Percentiles rank a stretch among this genome's conserved stretches.
Evolutionary conservation across 2,797 vertebrate species (phyloP).

Genomic region (Nyctalus aviator): DNA sequence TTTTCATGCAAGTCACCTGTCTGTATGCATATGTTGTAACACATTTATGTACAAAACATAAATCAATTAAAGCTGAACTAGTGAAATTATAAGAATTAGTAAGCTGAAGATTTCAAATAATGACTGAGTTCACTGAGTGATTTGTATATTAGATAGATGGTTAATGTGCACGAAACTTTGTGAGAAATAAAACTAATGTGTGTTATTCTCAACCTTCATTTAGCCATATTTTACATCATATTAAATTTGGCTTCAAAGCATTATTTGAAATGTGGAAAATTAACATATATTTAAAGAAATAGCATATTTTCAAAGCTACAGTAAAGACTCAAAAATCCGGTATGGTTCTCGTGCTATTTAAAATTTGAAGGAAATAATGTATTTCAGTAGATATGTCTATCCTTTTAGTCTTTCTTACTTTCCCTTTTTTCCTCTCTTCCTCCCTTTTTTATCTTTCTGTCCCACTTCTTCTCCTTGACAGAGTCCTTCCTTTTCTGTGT

Average conservation of each 20-base stretch:
- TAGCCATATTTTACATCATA: background rate
- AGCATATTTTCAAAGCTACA: constrained; percentile 44
- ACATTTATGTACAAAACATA: constrained; percentile 22
- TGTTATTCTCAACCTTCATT: constrained; percentile 49
- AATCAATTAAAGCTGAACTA: constrained; percentile 50
- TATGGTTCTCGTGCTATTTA: background rate
- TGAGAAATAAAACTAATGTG: constrained; percentile 40
- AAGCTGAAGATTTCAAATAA: constrained; percentile 48
- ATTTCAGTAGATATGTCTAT: background rate
- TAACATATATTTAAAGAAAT: constrained; percentile 33
- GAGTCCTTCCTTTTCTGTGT: constrained; percentile 53
- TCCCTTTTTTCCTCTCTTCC: background rate
- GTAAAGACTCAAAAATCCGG: background rate
- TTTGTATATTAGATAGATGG: background rate
- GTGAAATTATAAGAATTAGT: constrained; percentile 40
- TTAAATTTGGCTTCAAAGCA: constrained; percentile 35
- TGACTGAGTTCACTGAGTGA: constrained; percentile 49
- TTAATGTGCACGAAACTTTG: constrained; percentile 22
- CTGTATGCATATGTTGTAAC: constrained; percentile 21
- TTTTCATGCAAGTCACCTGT: constrained; percentile 50
- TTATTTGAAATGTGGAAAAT: constrained; percentile 43
- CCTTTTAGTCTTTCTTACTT: constrained; percentile 9
- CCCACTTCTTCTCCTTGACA: background rate
- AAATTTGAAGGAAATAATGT: background rate
- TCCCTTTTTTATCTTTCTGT: constrained; percentile 5